Evolutionary conservation across 1,140 invertebrate genomes (phyloP).

Genomic region (Micrasema longulum): DNA sequence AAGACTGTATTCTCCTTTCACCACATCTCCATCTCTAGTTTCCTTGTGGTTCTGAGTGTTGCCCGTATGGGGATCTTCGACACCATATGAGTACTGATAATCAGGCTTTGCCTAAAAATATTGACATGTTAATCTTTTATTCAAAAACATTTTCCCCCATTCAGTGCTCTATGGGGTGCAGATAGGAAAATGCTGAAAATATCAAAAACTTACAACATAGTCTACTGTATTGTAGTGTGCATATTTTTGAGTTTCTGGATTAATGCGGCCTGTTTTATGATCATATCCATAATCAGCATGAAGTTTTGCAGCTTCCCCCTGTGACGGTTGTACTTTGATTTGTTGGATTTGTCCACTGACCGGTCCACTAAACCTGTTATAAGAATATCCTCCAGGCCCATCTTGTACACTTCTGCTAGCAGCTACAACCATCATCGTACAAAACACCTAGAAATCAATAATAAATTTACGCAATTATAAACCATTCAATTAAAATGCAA

Average conservation of each 20-base stretch:
- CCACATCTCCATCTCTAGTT: constrained; percentile 75
- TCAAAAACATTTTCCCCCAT: background rate
- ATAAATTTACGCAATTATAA: no score
- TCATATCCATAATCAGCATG: constrained; percentile 68
- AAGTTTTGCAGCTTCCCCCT: constrained; percentile 66
- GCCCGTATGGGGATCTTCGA: constrained; percentile 76
- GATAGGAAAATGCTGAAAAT: background rate
- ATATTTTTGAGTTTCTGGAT: constrained; percentile 66
- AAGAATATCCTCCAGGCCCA: constrained; percentile 71
- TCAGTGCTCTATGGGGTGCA: background rate
- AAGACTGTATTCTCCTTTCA: constrained; percentile 75
- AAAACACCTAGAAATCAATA: constrained; percentile 24
- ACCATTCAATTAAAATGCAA: no score
- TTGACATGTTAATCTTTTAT: background rate
- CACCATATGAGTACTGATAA: constrained; percentile 77
- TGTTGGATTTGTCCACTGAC: constrained; percentile 71
- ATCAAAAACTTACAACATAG: constrained; percentile 66
- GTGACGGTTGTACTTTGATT: constrained; percentile 64
- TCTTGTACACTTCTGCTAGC: constrained; percentile 46
- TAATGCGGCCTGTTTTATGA: constrained; percentile 64
- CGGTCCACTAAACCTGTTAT: constrained; percentile 74
- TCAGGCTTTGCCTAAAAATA: constrained; percentile 71
- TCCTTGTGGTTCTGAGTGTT: constrained; percentile 79
- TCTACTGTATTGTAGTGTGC: constrained; percentile 69
- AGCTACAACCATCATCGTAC: constrained; percentile 17